phyloP scores from a whole-genome alignment of 2,797 vertebrate species.

The Anas bernieri region DNA sequence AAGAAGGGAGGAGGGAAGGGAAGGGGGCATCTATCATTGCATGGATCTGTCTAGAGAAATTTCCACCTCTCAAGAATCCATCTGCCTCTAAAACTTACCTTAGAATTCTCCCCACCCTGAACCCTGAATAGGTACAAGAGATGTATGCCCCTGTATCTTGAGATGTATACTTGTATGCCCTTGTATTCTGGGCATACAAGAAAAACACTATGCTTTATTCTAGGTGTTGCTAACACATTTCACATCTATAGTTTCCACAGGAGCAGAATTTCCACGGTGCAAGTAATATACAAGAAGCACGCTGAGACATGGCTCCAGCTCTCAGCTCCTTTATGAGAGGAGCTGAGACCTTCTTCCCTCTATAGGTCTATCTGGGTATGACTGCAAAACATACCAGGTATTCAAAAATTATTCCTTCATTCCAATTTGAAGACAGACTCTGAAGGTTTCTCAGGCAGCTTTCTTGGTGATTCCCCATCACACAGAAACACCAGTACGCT shows the following conservation, averaged over 20 bases:
- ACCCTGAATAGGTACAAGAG: background rate
- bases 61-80: background rate
- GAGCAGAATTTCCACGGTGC: background rate
- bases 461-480: background rate
- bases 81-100: background rate
- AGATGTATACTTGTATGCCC: no score
- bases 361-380: background rate
- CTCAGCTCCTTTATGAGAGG: background rate
- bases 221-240: background rate
- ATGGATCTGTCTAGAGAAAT: background rate
- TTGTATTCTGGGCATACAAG: background rate
- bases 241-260: background rate
- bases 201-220: background rate
- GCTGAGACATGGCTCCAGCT: background rate
- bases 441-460: background rate
- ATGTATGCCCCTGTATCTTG: no score
- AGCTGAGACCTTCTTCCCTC: background rate
- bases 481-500: background rate
- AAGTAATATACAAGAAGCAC: background rate
- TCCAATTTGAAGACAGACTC: background rate
- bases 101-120: background rate
- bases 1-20: rapidly evolving
- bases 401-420: background rate
- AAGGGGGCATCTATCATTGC: background rate
- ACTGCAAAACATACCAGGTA: background rate